Evolutionary conservation across 2,888 invertebrate species (phyloP), one percentile per base, ranked within the genome.

Genomic region (Lagria hirta): DNA sequence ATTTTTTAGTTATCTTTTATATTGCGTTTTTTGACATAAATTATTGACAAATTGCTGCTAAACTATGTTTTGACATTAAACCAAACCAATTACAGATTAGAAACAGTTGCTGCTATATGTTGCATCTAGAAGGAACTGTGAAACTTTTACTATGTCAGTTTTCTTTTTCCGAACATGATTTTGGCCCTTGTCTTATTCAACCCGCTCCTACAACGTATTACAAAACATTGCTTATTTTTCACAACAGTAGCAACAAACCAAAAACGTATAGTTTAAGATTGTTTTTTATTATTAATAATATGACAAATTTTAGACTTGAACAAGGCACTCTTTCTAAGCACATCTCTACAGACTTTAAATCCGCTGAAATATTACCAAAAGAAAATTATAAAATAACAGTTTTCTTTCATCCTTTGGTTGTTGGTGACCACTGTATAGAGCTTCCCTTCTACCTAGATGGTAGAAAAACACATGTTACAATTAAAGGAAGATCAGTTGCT

Each of bases 171-270:
- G 66, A 75, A n/a, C 75, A 77, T 58, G 75, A 86, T 66, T 86
- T 86, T 70, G 83, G 82, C 3, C 76, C 77, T 46, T 82, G 83
- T 59, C 78, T 86, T 50, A 68, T 81, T 2, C 78, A 80, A 58
- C 73, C 75, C 3, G 73, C 73, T 5, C 73, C 72, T 20, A 48
- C 64, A 0, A 72, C 74, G 1, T 75, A 75, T 51, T 78, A 78
- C 61, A 72, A 49, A 11, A 58, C 62, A 5, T 43, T 53, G 15
- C 58, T 76, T n/a, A 55, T 8, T 62, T 75, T 36, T 69, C 53
- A 14, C n/a, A n/a, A n/a, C n/a, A n/a, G n/a, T n/a, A n/a, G n/a
- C n/a, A n/a, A n/a, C n/a, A n/a, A n/a, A n/a, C 73, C 72, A 20
- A 48, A 64, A 0, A 72, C 74, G 1, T 75, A 75, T 51, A 77